These are phyloP conservation scores for Enteromius treurensis DNA, from an alignment of 2,797 vertebrate genomes.

Conservation along the genomic window DNA sequence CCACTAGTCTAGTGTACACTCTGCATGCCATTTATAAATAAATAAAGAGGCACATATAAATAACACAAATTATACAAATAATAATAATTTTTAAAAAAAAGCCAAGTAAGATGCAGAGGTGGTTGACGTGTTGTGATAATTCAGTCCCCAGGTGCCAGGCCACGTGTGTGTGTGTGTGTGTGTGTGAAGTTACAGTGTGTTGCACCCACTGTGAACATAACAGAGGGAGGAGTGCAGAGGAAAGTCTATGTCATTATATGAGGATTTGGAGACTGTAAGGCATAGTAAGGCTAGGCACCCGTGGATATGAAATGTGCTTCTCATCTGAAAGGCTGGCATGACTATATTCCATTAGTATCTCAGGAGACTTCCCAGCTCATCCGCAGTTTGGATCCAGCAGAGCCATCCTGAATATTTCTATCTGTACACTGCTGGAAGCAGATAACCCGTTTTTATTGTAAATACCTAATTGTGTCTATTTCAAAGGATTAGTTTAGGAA, in stretches of 20 bases:
- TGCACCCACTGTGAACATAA: constrained; percentile 37
- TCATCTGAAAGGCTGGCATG: constrained; percentile 43
- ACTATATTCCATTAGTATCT: constrained; percentile 40
- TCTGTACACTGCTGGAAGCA: neutral
- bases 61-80: constrained; percentile 11
- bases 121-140: constrained; percentile 43
- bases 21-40: constrained; percentile 35
- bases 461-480: neutral
- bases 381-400: constrained; percentile 25
- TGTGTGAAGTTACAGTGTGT: constrained; percentile 18
- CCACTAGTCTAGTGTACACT: constrained; percentile 23
- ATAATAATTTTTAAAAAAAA: constrained; percentile 39
- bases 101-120: constrained; percentile 24
- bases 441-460: neutral
- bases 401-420: constrained; percentile 19
- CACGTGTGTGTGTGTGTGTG: neutral
- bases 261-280: constrained; percentile 2
- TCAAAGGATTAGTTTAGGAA: neutral
- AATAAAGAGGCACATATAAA: constrained; percentile 31
- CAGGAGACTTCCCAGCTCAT: constrained; percentile 31
- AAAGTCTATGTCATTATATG: constrained; percentile 36
- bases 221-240: constrained; percentile 24
- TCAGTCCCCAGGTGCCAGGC: constrained; percentile 4
- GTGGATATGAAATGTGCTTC: constrained; percentile 46
- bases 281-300: constrained; percentile 5